Conservation (phyloP, 1,140 invertebrate genomes). For the Leptinotarsa texana region DNA sequence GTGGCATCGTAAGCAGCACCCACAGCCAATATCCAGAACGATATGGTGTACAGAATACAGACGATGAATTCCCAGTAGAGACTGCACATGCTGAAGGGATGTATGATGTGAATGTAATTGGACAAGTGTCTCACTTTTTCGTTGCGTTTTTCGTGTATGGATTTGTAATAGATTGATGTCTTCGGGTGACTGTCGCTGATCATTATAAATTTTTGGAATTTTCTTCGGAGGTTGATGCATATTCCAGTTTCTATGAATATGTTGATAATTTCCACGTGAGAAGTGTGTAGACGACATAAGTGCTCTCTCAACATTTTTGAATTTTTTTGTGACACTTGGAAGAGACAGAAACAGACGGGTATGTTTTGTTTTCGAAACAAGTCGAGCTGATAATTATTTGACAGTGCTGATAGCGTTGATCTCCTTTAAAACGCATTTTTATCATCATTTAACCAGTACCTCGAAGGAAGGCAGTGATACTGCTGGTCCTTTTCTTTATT, state of each 20-base stretch:
- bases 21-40: not conserved
- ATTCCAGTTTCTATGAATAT: conserved; percentile 34
- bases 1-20: too few relatives aligned
- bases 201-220: conserved; percentile 26
- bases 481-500: too few relatives aligned
- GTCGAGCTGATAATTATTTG: too few relatives aligned
- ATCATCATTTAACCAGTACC: too few relatives aligned
- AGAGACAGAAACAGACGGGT: not conserved
- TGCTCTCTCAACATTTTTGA: conserved; percentile 7
- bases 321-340: not conserved
- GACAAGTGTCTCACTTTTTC: conserved; percentile 34
- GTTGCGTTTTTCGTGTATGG: conserved; percentile 29
- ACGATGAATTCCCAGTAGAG: conserved; percentile 13
- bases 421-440: too few relatives aligned
- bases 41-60: not conserved
- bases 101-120: conserved; percentile 26
- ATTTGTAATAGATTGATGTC: conserved; percentile 34
- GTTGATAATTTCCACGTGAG: not conserved
- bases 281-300: not conserved
- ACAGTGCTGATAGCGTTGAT: too few relatives aligned
- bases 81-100: conserved; percentile 34
- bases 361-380: not conserved
- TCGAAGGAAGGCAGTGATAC: too few relatives aligned
- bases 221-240: conserved; percentile 35
- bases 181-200: conserved; percentile 35